Conservation (phyloP, 2,797 vertebrate genomes). For the Paedocypris micromegethes region DNA sequence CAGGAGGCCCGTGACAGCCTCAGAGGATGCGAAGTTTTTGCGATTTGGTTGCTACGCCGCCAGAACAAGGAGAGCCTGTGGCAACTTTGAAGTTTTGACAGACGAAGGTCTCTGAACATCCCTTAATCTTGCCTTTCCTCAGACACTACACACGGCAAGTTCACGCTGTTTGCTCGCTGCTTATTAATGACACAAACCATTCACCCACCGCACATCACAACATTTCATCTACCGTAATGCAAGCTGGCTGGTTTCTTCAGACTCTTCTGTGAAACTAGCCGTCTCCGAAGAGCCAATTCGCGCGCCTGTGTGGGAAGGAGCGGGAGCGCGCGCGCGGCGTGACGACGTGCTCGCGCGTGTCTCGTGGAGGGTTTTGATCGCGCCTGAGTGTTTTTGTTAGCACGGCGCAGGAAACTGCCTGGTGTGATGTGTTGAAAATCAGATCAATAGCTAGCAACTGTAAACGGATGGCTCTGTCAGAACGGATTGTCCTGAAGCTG, state of each 20-base stretch:
- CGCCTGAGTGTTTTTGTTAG: slow-evolving; percentile 65
- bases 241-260: slow-evolving; percentile 68
- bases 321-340: slow-evolving; percentile 54
- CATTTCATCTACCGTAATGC: slow-evolving; percentile 74
- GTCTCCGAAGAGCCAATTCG: slow-evolving; percentile 22
- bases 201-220: slow-evolving; percentile 68
- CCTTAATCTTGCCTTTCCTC: slow-evolving; percentile 74
- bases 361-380: slow-evolving; percentile 66
- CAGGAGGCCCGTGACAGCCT: slow-evolving; percentile 72
- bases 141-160: slow-evolving; percentile 57
- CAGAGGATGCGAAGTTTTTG: slow-evolving; percentile 69
- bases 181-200: slow-evolving; percentile 78
- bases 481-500: slow-evolving; percentile 48
- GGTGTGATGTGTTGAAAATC: slow-evolving; percentile 67
- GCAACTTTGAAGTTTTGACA: slow-evolving; percentile 77
- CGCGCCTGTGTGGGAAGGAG: slow-evolving; percentile 43
- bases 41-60: slow-evolving; percentile 69
- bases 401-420: slow-evolving; percentile 62
- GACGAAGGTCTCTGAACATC: slow-evolving; percentile 72
- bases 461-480: slow-evolving; percentile 53
- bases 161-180: slow-evolving; percentile 68
- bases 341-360: slow-evolving; percentile 57
- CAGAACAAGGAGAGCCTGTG: slow-evolving; percentile 70
- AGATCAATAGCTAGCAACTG: slow-evolving; percentile 63
- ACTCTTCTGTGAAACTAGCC: slow-evolving; percentile 44